Evolutionary conservation across 2,113 vertebrate genomes (phyloP), one percentile per base, ranked within the genome.

Genomic region (Heteronetta atricapilla): DNA sequence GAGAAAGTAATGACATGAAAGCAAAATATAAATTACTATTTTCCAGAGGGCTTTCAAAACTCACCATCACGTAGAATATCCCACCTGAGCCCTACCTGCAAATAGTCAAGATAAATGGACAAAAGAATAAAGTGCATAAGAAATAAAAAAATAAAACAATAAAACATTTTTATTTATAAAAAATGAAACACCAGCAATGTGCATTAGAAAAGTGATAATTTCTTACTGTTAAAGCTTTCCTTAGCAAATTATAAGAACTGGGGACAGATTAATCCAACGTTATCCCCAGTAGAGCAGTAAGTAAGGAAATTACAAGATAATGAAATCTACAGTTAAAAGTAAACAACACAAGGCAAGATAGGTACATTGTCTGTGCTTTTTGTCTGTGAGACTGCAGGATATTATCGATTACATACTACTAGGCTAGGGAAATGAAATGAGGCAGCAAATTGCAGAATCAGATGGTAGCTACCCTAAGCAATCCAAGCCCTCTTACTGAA

Each of bases 271-370:
- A 81, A 92, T 74, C 33, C 52, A 34, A 48, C 67, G 36, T 60
- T 62, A 62, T 56, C 42, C 77, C 19, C 48, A 79, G 21, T 23
- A 84, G 42, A 92, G 36, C n/a, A 67, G 21, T 82, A 94, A 86
- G 70, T 53, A 91, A 89, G 48, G 70, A 95, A 94, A 85, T 92
- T 53, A 76, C 13, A 76, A 88, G 50, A 67, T 85, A 89, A 87
- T 80, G 50, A 94, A 94, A 89, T 94, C 67, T 50, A 58, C 29
- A 42, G 19, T 75, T 89, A 79, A 93, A 75, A 78, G 25, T 69
- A 91, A 92, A 85, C 11, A 86, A 11, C 36, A 36, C 33, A 91
- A 60, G 23, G 15, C 53, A 2, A 10, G 84, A 46, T 40, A 82
- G n/a, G 29, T 85, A 85, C 26, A 42, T 9, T 28, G 31, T 42